Conservation (phyloP, 2,888 invertebrate species). For the Rhogogaster chlorosoma region DNA sequence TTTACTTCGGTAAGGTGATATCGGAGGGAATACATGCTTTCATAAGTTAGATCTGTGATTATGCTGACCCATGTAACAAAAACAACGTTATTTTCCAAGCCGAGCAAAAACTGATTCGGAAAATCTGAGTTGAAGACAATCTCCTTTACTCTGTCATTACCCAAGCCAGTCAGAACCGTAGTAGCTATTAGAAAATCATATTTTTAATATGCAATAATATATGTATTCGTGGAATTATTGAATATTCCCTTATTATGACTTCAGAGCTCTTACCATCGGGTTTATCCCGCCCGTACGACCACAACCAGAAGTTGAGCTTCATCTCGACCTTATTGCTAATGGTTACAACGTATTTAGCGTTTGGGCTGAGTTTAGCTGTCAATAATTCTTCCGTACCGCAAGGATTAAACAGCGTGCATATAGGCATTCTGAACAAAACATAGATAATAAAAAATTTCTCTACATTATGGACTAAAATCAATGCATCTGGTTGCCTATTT, state of each 20-base stretch:
- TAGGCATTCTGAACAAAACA: slow-evolving; percentile 76
- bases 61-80: slow-evolving; percentile 75
- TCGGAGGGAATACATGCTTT: no score
- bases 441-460: neutral
- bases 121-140: slow-evolving; percentile 75
- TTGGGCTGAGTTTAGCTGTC: slow-evolving; percentile 79
- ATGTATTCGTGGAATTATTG: neutral
- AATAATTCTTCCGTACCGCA: slow-evolving; percentile 77
- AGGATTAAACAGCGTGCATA: slow-evolving; percentile 80
- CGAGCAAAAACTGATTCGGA: slow-evolving; percentile 76
- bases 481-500: neutral
- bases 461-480: neutral
- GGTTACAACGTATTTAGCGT: slow-evolving; percentile 82
- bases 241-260: neutral
- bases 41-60: neutral
- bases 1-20: neutral
- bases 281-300: slow-evolving; percentile 80
- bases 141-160: slow-evolving; percentile 62
- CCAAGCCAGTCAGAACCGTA: slow-evolving; percentile 58
- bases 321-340: slow-evolving; percentile 79
- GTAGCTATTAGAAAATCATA: slow-evolving; percentile 55
- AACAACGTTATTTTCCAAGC: slow-evolving; percentile 73
- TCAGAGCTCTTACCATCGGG: slow-evolving; percentile 79
- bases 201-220: neutral
- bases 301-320: slow-evolving; percentile 82